phyloP scores from a whole-genome alignment of 2,113 vertebrate species.

The Sylvietta virens region DNA sequence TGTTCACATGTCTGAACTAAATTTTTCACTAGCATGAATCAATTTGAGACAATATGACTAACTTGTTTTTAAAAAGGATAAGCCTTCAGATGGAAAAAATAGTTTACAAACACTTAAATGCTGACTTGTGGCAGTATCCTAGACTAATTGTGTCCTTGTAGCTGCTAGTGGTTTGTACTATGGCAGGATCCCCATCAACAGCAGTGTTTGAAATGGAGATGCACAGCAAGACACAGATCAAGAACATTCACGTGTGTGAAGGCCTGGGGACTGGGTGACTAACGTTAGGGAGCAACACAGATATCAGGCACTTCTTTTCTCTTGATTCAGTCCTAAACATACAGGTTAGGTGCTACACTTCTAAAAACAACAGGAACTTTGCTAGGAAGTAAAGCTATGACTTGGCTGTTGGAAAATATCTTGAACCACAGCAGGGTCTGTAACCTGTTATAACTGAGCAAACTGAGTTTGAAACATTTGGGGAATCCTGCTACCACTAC shows the following conservation, averaged over 20 bases:
- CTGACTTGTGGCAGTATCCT: neutral
- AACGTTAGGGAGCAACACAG: neutral
- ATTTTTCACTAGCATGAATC: neutral
- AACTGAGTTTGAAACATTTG: neutral
- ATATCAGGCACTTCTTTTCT: neutral
- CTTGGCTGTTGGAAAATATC: neutral
- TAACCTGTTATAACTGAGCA: neutral
- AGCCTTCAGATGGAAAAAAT: neutral
- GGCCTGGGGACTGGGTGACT: neutral
- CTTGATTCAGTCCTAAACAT: neutral
- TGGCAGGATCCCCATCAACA: neutral
- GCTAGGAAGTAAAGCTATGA: neutral
- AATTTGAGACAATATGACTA: neutral
- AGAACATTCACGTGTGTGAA: neutral
- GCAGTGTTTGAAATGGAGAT: neutral
- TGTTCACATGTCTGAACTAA: neutral
- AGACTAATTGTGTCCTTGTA: neutral
- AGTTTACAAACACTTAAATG: neutral
- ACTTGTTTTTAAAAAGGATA: neutral
- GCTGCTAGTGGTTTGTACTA: neutral
- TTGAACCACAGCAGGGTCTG: neutral
- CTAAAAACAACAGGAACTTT: neutral
- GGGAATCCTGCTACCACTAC: neutral
- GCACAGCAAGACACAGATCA: neutral
- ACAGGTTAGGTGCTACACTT: neutral